Conservation (phyloP, 2,113 vertebrate species). For the Heteronetta atricapilla region DNA sequence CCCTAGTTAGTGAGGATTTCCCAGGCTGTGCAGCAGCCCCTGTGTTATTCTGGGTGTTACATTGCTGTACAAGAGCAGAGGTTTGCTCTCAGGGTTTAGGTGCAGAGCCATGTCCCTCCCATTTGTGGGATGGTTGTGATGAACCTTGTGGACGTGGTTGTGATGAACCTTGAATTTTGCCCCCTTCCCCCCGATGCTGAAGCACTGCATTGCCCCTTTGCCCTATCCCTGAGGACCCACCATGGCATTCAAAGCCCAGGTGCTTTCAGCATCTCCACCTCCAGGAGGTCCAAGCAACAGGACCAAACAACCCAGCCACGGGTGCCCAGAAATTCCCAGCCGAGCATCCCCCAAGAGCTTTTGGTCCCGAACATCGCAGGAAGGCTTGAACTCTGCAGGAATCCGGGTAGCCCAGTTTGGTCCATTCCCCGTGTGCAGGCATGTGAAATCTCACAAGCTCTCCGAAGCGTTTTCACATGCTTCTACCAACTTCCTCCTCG, state of each 20-base stretch:
- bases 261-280: background rate
- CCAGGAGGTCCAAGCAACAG: background rate
- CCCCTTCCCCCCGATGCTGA: background rate
- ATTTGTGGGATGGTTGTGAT: too few relatives aligned
- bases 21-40: background rate
- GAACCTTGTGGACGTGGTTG: too few relatives aligned
- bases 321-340: background rate
- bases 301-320: background rate
- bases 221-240: background rate
- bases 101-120: background rate
- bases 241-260: background rate
- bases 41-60: rapidly evolving
- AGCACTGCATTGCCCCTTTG: background rate
- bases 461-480: background rate
- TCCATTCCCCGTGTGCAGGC: constrained; percentile 13
- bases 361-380: rapidly evolving
- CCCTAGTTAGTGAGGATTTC: rapidly evolving
- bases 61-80: rapidly evolving
- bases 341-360: background rate
- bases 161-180: background rate
- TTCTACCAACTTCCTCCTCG: background rate
- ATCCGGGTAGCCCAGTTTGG: background rate
- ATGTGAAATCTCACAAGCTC: background rate
- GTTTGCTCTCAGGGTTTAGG: background rate
- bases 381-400: constrained; percentile 18